Conservation (phyloP, 2,797 vertebrate species). For the Malacoraja senta region DNA sequence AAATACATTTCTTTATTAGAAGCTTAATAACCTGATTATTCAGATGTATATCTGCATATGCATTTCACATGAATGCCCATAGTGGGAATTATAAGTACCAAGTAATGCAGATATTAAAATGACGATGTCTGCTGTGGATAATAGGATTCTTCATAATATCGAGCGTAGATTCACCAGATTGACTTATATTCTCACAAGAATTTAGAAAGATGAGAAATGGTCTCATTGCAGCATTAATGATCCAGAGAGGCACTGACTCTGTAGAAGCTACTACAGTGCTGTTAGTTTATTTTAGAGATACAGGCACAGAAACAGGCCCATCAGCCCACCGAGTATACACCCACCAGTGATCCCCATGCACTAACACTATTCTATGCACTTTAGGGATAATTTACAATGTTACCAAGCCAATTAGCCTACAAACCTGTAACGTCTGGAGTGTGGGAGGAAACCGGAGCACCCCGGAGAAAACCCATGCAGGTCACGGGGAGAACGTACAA, state of each 20-base stretch:
- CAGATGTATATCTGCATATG: neutral
- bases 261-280: too few relatives aligned
- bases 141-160: slow-evolving; percentile 12
- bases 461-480: too few relatives aligned
- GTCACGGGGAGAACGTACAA: too few relatives aligned
- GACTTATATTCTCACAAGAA: neutral
- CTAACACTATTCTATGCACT: too few relatives aligned
- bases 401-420: too few relatives aligned
- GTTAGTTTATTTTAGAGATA: too few relatives aligned
- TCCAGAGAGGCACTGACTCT: neutral
- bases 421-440: too few relatives aligned
- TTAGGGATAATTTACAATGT: too few relatives aligned
- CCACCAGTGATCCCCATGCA: too few relatives aligned
- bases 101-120: neutral
- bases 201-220: neutral
- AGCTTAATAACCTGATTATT: slow-evolving; percentile 15
- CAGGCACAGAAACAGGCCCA: too few relatives aligned
- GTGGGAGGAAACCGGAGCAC: too few relatives aligned
- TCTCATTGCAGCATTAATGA: neutral
- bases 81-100: slow-evolving; percentile 4
- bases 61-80: neutral
- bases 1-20: neutral
- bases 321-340: too few relatives aligned
- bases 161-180: neutral
- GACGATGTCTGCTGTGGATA: neutral